Conservation (phyloP, 1,140 invertebrate genomes). For the Harlomillsia oculata region DNA sequence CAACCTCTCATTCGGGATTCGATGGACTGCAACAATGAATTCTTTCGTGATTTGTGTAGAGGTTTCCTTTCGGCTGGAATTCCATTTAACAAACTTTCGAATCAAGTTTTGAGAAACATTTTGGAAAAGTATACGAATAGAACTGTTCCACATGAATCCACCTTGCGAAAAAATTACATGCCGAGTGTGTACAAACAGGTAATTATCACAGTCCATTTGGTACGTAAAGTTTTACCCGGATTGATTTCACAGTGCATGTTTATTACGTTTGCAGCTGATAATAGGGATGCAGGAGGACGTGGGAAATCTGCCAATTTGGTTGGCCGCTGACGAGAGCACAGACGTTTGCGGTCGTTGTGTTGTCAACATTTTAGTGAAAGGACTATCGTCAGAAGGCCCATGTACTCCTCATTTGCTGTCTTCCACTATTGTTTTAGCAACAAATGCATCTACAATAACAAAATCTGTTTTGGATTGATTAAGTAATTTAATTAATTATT, state of each 20-base stretch:
- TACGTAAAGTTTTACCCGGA: too few species aligned
- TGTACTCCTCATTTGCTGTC: neutral
- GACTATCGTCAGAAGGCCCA: neutral
- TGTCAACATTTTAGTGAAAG: constrained; percentile 18
- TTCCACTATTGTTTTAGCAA: neutral
- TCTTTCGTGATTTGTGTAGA: neutral
- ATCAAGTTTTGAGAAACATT: neutral
- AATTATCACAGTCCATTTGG: neutral
- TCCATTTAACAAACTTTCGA: neutral
- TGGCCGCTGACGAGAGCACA: constrained; percentile 26
- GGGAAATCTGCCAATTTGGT: constrained; percentile 4
- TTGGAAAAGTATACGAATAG: neutral
- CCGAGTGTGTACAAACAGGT: neutral
- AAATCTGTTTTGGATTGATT: neutral
- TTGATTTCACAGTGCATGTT: neutral
- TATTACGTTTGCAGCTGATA: neutral
- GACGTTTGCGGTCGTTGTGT: constrained; percentile 20
- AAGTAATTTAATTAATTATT: neutral
- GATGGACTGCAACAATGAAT: neutral
- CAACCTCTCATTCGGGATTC: neutral
- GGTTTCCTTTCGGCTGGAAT: neutral
- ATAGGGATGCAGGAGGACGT: neutral
- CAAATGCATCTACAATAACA: constrained; percentile 6
- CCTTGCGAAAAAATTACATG: neutral
- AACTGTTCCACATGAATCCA: neutral